Conservation (phyloP, 1,140 invertebrate species). For the Macrotrachela quadricornifera region DNA sequence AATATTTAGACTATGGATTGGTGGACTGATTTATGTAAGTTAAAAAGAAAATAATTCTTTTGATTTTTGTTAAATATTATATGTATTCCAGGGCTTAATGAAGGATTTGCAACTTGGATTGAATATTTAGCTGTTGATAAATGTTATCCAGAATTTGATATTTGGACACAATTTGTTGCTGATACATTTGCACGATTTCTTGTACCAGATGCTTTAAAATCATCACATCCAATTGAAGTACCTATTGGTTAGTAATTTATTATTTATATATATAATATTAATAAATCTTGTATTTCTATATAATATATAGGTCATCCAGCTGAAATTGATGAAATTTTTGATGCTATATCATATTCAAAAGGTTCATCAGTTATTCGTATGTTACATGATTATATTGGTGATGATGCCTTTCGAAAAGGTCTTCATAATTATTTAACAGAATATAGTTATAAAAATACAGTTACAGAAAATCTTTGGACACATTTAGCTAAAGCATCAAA, state of each 20-base stretch:
- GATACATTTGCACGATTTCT: constrained; percentile 9
- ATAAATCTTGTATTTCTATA: no score
- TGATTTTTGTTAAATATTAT: no score
- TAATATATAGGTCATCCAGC: constrained; percentile 23
- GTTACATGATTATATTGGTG: constrained; percentile 82
- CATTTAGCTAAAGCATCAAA: constrained; percentile 65
- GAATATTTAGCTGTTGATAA: constrained; percentile 32
- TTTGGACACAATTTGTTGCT: constrained; percentile 32
- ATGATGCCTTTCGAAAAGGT: constrained; percentile 70
- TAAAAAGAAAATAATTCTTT: no score
- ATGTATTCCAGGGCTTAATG: no score
- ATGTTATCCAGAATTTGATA: constrained; percentile 34
- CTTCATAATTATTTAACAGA: constrained; percentile 74
- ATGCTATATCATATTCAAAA: constrained; percentile 34
- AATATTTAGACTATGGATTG: no score
- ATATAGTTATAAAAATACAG: constrained; percentile 69
- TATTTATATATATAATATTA: no score
- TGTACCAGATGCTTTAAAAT: constrained; percentile 27
- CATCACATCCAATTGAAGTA: constrained; percentile 32
- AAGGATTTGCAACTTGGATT: constrained; percentile 31
- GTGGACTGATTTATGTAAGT: constrained; percentile 32
- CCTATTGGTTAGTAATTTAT: no score
- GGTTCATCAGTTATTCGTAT: constrained; percentile 67
- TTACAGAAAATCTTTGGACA: constrained; percentile 79
- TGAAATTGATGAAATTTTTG: constrained; percentile 32